Base-by-base conservation (phyloP, 1,140 invertebrate genomes). In the Brachionus sp. region DNA sequence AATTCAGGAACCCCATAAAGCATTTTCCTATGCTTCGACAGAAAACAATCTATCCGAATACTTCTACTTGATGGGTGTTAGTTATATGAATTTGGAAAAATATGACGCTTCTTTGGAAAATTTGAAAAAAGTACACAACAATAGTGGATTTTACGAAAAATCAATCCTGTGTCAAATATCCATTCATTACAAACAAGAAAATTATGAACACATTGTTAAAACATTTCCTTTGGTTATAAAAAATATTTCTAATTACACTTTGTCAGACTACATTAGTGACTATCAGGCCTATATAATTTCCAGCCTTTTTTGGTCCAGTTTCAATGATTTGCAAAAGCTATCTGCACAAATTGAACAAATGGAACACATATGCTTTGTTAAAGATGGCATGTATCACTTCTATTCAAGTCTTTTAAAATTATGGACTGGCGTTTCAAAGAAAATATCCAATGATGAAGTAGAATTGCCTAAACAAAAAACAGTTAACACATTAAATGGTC, bases 331-430 rank as follows among this genome's bases (percentile, higher is more conserved):
- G 9, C 5, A 9, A 25, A 75, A 75, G 33, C 5, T 75, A 13
- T 10, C 42, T 44, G 19, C 39, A 29, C 19, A 25, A 29, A 25
- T 46, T 25, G 25, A 75, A 46, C 19, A 75, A 75, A 25, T 75
- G 13, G 70, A 75, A 39, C 1, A 19, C n/a, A 2, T 46, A 16
- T 25, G 44, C 23, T 46, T 25, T 5, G 29, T 19, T 7, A 44
- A 46, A 46, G 42, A 44, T 29, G 23, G 12, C 19, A 46, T 75
- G 42, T 44, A 75, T 10, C 16, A 29, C 2, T 75, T 75, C 44
- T 75, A 75, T 39, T 10, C 13, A 19, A 75, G 42, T 75, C 25
- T 75, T 75, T 13, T 46, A 50, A 75, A 75, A 75, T 23, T 75
- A 25, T 75, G 70, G 70, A 75, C 44, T 25, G 70, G 70, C 46